A percentile compares a stretch with the other conserved stretches of the same genome.
phyloP scores from a whole-genome alignment of 2,797 vertebrate genomes.

The Muscicapa comitata region DNA sequence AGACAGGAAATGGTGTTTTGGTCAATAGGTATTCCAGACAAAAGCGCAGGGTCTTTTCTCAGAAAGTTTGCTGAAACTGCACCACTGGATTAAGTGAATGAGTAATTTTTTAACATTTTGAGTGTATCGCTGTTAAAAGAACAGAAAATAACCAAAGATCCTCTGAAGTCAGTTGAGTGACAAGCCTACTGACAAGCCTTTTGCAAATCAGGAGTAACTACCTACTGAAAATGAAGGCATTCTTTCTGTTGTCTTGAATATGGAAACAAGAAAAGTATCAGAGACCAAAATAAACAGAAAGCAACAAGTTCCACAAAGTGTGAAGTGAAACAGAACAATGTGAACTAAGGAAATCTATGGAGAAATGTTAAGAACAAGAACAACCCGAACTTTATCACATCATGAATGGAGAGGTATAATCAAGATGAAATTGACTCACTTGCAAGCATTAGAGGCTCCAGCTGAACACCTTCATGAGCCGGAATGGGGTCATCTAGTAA shows the following conservation, averaged over 20 bases:
- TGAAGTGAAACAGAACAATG: neutral
- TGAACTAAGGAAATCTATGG: neutral
- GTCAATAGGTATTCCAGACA: neutral
- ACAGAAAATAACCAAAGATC: neutral
- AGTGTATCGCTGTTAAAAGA: neutral
- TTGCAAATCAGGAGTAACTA: neutral
- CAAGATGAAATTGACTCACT: neutral
- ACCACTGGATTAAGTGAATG: neutral
- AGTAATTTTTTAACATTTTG: neutral
- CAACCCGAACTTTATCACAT: neutral
- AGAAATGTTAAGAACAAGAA: neutral
- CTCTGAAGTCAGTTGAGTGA: neutral
- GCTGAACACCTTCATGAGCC: neutral
- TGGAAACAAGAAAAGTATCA: neutral
- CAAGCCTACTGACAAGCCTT: neutral
- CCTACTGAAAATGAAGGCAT: neutral
- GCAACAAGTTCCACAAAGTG: neutral
- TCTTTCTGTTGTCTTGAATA: neutral
- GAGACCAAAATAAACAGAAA: slow-evolving; percentile 5
- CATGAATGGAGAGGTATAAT: neutral
- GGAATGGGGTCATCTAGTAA: neutral
- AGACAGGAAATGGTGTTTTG: neutral
- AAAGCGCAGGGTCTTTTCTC: neutral
- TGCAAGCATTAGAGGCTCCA: neutral
- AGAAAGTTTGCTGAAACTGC: neutral